Evolutionary conservation across 2,888 invertebrate species (phyloP), one percentile per base, ranked within the genome.

Genomic region (Sinohyriopsis cumingii): DNA sequence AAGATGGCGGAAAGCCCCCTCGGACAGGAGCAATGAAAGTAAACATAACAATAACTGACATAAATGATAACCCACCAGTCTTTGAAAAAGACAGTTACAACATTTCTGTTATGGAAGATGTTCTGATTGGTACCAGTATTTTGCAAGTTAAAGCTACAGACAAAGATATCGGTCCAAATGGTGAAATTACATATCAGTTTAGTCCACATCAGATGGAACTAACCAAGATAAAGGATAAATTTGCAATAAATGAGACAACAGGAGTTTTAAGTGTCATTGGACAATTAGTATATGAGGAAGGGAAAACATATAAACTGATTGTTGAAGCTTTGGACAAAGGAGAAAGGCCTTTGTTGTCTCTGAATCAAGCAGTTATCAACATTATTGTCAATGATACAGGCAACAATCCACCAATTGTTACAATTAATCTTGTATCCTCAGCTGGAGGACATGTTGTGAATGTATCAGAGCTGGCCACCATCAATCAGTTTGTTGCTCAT

Each of bases 371-470:
- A 2, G 73, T 82, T 24, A 82, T 86, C 5, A 77, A 73, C n/a
- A 76, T 87, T 33, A 72, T 77, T 63, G 94, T 98, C 12, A 95
- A 96, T 85, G 90, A 91, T 74, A 97, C 96, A 90, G 97, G 98
- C 90, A 98, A 98, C 89, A 97, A 97, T 89, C 96, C 97, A 20
- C 97, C 98, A 0, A 92, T 95, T 24, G 77, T 86, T 22, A 71
- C 73, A 33, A 75, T 86, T 56, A 78, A 82, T 65, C 66, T 80
- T 15, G 25, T 82, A 15, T 76, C 76, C 20, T 59, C 74, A 5
- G 77, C 73, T 55, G 76, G 72, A 59, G 71, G 77, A 20, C 75
- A 77, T 59, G 77, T 76, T 25, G 80, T 81, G 19, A 73, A 79
- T 59, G 78, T 88, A 22, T 75, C 79, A 2, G 89, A 89, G 74